Evolutionary conservation across 2,113 vertebrate genomes (phyloP), one percentile per base, ranked within the genome.

Genomic region (Sorex araneus): DNA sequence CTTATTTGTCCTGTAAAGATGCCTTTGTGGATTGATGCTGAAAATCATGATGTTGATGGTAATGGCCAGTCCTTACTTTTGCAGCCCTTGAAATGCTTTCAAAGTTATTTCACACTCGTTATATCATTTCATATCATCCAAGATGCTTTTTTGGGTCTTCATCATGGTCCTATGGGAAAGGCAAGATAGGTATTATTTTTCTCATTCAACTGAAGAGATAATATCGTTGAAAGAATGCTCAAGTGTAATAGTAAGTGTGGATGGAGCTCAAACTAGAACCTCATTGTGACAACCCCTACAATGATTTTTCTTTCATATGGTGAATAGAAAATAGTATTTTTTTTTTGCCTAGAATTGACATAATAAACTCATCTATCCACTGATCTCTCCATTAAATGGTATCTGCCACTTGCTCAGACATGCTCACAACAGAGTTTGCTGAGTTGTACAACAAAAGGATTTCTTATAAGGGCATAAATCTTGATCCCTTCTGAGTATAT

Each of bases 1-100:
- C 67, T 74, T 93, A 66, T 84, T 94, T 94, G 45, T 74, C 63
- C 64, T 84, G 6, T 83, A 47, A 89, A 89, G 78, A 85, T 40
- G n/a, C 30, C 54, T 81, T 69, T 90, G 85, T 80, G 60, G 36
- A 64, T 70, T 40, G 13, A 81, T 87, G 81, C 76, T 71, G 28
- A 36, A 89, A 82, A 76, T 84, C 34, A 70, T 3, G 40, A 70
- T 74, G 36, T 25, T 76, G 87, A 86, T 84, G 45, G 21, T 92
- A 82, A 78, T 86, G 36, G 32, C 69, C 30, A n/a, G 73, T 73
- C 28, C 69, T 93, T 85, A 60, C 23, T 74, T 91, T 91, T 73
- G 32, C 75, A 94, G 80, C 50, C 13, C 69, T 90, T 83, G 73
- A 78, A 89, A 63, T n/a, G 40, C n/a, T 94, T 87, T 57, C 73